Conservation (phyloP, 2,797 vertebrate genomes). For the Psittacula derbiana region DNA sequence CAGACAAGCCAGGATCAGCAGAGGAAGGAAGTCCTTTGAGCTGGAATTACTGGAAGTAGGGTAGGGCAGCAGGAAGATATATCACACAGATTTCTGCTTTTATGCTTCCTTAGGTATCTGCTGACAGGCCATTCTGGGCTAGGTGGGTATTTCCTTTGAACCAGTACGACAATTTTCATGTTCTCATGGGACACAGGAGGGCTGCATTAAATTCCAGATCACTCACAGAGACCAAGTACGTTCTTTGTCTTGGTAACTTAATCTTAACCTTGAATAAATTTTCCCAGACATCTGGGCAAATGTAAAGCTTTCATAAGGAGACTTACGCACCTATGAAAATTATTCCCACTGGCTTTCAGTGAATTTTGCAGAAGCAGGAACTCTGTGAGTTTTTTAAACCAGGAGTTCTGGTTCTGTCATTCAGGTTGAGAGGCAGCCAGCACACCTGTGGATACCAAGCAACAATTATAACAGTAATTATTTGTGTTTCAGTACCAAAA, state of each 20-base stretch:
- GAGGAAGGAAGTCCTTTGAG: neutral
- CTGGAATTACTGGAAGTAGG: neutral
- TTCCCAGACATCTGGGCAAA: neutral
- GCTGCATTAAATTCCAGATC: neutral
- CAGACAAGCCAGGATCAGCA: neutral
- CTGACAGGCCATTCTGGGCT: neutral
- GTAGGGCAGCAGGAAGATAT: neutral
- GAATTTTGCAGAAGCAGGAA: slow-evolving; percentile 12
- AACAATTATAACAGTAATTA: slow-evolving; percentile 18
- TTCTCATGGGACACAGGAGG: neutral
- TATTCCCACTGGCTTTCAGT: neutral
- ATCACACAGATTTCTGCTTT: neutral
- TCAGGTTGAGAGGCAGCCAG: neutral
- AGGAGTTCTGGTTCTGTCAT: neutral
- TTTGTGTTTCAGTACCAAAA: neutral
- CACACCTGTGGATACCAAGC: neutral
- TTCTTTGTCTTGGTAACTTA: neutral
- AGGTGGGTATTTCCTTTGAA: neutral
- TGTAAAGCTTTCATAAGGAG: neutral
- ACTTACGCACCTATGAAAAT: neutral
- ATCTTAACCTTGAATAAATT: neutral
- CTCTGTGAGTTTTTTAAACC: neutral
- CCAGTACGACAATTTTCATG: neutral
- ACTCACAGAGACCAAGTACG: neutral
- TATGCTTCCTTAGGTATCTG: neutral